These are phyloP conservation scores for Enhydra lutris DNA, from an alignment of 2,113 vertebrate species.

Conservation along the genomic window DNA sequence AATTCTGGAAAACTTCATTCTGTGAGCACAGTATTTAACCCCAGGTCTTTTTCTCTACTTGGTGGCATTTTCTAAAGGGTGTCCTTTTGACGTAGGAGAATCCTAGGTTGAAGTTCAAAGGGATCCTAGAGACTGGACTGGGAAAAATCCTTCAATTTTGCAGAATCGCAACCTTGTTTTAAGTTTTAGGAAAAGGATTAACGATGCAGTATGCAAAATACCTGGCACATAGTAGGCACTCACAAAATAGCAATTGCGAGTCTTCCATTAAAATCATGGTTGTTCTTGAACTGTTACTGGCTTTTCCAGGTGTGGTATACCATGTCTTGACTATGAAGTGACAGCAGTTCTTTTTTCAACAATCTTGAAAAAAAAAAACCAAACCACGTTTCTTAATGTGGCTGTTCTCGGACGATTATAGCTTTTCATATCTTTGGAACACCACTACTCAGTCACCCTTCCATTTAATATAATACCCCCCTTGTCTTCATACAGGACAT, in stretches of 20 bases:
- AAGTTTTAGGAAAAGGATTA: not conserved
- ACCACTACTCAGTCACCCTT: not conserved
- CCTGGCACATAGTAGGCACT: not conserved
- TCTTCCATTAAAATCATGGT: not conserved
- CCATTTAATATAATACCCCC: constrained; percentile 53
- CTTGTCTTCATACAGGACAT: constrained; percentile 51
- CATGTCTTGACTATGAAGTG: not conserved
- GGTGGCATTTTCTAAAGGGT: not conserved
- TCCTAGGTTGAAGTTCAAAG: not conserved
- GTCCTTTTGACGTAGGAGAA: not conserved
- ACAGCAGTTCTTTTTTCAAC: not conserved
- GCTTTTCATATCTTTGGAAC: constrained; percentile 54
- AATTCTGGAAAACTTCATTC: not conserved
- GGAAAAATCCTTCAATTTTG: not conserved
- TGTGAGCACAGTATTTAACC: not conserved
- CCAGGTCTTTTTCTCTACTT: not conserved
- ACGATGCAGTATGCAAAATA: not conserved
- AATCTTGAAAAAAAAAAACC: not conserved
- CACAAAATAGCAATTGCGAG: not conserved
- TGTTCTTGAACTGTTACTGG: not conserved
- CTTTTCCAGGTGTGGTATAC: not conserved
- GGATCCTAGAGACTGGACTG: not conserved
- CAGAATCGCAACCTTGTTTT: not conserved
- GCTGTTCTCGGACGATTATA: constrained; percentile 2
- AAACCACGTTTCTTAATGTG: not conserved